These are phyloP conservation scores for Xestobium rufovillosum DNA, from an alignment of 2,888 invertebrate species.

Conservation along the genomic window DNA sequence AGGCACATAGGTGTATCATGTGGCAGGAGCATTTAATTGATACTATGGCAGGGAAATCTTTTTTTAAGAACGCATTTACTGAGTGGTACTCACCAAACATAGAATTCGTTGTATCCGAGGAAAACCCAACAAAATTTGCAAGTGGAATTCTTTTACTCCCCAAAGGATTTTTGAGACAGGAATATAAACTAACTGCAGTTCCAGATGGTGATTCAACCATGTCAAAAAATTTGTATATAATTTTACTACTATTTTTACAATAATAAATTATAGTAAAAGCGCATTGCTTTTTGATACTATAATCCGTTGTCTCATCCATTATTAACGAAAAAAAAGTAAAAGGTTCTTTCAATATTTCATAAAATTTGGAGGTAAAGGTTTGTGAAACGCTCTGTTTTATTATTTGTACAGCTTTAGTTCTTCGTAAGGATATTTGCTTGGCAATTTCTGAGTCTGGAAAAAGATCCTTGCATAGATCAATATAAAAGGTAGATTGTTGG, in stretches of 20 bases:
- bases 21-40: conserved; percentile 29
- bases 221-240: conserved; percentile 1
- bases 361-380: not conserved
- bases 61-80: conserved; percentile 8
- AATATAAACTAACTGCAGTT: conserved; percentile 18
- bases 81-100: conserved; percentile 24
- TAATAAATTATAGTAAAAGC: not conserved
- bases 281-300: not conserved
- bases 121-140: conserved; percentile 25
- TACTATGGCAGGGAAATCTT: conserved; percentile 22
- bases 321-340: not conserved
- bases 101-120: conserved; percentile 26
- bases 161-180: conserved; percentile 15
- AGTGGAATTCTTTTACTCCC: conserved; percentile 15
- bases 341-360: conserved; percentile 1
- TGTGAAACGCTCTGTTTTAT: not conserved
- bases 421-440: not conserved
- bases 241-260: not conserved
- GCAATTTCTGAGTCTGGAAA: conserved; percentile 1
- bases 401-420: not conserved
- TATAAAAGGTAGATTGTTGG: not conserved
- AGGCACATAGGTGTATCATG: conserved; percentile 27
- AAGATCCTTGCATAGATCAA: too few species aligned
- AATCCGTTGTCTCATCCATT: conserved; percentile 1
- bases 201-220: conserved; percentile 11